Base-by-base conservation (phyloP, 1,140 invertebrate genomes). In the Drosophila nigrodunni region DNA sequence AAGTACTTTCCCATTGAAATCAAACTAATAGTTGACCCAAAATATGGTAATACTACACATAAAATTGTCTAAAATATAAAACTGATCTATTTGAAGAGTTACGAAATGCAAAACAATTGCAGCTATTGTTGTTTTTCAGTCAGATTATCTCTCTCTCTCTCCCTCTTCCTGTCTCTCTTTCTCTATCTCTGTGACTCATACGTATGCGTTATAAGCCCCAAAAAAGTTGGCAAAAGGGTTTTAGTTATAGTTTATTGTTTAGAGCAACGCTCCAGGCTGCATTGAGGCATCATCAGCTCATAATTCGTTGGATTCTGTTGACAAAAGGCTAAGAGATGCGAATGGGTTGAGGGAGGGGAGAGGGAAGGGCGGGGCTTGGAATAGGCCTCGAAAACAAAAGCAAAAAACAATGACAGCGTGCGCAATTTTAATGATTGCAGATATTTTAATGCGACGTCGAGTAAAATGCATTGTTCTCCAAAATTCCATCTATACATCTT, bases 371-470 rank as follows among this genome's bases (percentile, higher is more conserved):
- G 15, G 15, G 2, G 46, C 18, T 35, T 30, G 11, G 54, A 54
- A 65, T 49, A 55, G 73, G 64, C 58, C 74, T 82, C 79, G 73
- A 82, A 88, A 88, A 30, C 25, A 76, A 87, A 88, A 65, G 82
- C 66, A 69, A 46, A 79, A 54, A 85, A 88, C 85, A 88, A 89
- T 88, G 83, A 75, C 83, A 88, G 85, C 85, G 80, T 89, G 80
- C 80, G 78, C 85, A 89, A 74, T 88, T 88, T 88, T 88, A 88
- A 88, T 88, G 85, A 85, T 88, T 88, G 85, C 85, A 88, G 85
- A 88, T 88, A 88, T 89, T 88, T 88, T 88, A 88, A 88, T 88
- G 85, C 85, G 86, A 75, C 86, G 79, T 52, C 74, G 79, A 81
- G 85, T 74, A 78, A 39, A 54, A 74, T 70, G 66, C 72, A 89